These are phyloP conservation scores for Hypanus sabinus DNA, from an alignment of 2,113 vertebrate genomes.

Conservation along the genomic window DNA sequence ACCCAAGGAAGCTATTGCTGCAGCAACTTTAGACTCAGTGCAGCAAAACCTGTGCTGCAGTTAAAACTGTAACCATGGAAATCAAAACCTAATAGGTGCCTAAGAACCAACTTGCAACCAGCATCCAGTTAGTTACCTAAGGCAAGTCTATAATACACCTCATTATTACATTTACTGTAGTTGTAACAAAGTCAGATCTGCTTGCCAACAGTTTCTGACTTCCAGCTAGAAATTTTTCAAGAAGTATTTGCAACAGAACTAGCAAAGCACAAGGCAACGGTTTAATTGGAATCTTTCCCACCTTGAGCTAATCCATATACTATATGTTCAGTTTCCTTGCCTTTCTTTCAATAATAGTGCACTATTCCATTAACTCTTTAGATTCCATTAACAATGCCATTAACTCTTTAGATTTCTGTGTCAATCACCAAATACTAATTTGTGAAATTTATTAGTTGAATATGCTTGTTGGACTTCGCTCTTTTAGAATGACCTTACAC, in stretches of 20 bases:
- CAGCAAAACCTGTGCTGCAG: not conserved
- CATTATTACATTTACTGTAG: not conserved
- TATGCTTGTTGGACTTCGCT: not conserved
- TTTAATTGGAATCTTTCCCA: not conserved
- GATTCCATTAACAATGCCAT: too few species aligned
- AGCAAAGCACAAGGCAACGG: not conserved
- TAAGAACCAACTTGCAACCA: not conserved
- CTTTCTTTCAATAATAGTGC: not conserved
- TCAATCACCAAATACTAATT: not conserved
- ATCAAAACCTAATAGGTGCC: not conserved
- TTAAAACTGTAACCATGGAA: conserved; percentile 4
- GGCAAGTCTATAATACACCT: not conserved
- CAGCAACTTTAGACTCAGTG: not conserved
- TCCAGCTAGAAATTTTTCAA: not conserved
- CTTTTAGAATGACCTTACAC: not conserved
- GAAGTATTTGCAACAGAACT: not conserved
- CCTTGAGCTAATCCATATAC: not conserved
- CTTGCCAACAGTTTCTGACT: not conserved
- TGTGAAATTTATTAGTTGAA: not conserved
- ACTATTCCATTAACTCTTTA: not conserved
- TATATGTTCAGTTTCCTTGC: not conserved
- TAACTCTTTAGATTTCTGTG: not conserved
- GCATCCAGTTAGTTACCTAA: not conserved
- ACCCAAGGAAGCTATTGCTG: not conserved
- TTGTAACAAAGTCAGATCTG: not conserved